phyloP scores from a whole-genome alignment of 1,140 invertebrate species.

The Centruroides sculpturatus region DNA sequence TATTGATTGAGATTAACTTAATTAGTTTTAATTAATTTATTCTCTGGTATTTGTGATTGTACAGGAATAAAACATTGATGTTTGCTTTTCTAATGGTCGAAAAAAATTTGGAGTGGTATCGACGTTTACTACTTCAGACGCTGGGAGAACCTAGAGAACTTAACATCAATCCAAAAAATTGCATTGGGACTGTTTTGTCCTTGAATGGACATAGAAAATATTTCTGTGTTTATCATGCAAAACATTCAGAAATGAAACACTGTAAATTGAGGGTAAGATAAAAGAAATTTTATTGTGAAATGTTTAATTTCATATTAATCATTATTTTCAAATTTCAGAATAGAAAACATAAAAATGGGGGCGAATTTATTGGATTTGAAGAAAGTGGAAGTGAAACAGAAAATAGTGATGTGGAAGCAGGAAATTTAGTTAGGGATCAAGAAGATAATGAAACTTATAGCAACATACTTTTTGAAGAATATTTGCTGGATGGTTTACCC shows the following conservation, averaged over 20 bases:
- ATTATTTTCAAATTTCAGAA: not conserved
- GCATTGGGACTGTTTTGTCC: constrained; percentile 89
- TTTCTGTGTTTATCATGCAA: constrained; percentile 97
- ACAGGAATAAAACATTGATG: constrained; percentile 75
- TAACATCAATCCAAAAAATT: constrained; percentile 89
- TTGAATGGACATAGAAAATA: constrained; percentile 92
- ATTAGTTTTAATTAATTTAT: not conserved
- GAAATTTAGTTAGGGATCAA: constrained; percentile 21
- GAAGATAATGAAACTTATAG: constrained; percentile 3
- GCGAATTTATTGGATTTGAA: constrained; percentile 24
- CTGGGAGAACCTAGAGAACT: constrained; percentile 60
- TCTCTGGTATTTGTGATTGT: constrained; percentile 23
- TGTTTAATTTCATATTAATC: not conserved
- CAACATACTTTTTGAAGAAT: constrained; percentile 38
- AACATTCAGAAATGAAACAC: constrained; percentile 38
- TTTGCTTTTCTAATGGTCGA: constrained; percentile 87
- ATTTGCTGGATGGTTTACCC: constrained; percentile 77
- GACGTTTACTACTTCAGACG: constrained; percentile 67
- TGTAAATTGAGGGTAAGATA: not conserved
- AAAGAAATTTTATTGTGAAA: not conserved
- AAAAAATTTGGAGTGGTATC: constrained; percentile 82
- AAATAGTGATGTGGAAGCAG: constrained; percentile 46
- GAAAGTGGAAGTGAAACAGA: constrained; percentile 32
- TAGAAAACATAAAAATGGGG: not conserved
- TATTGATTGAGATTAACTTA: too few species aligned